A percentile compares a stretch with the other conserved stretches of the same genome.
Evolutionary conservation across 2,797 vertebrate species (phyloP).

Genomic region (Apogon talboti): DNA sequence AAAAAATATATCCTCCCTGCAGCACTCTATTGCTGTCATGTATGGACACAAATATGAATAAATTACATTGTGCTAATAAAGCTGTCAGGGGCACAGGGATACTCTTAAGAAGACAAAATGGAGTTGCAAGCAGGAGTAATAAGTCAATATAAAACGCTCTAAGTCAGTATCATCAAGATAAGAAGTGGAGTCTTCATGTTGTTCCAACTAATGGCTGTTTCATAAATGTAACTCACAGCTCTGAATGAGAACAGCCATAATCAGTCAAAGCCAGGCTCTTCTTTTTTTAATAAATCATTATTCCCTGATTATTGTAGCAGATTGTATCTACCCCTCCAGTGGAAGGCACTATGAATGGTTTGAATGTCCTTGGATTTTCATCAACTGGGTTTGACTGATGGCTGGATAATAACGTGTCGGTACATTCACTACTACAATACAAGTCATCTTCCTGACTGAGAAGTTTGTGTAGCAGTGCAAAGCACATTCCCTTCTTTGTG

Average conservation of each 20-base stretch:
- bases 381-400: slow-evolving; percentile 79
- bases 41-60: slow-evolving; percentile 7
- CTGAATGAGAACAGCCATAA: slow-evolving; percentile 55
- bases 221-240: slow-evolving; percentile 41
- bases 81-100: too few species aligned
- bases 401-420: slow-evolving; percentile 61
- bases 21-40: too few species aligned
- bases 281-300: slow-evolving; percentile 47
- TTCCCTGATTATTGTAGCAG: slow-evolving; percentile 78
- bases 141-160: slow-evolving; percentile 34
- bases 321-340: slow-evolving; percentile 78
- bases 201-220: slow-evolving; percentile 39
- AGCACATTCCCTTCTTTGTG: slow-evolving; percentile 45
- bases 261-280: slow-evolving; percentile 76
- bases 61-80: slow-evolving; percentile 11
- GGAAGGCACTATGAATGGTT: slow-evolving; percentile 86
- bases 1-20: too few species aligned
- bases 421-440: slow-evolving; percentile 40
- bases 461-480: slow-evolving; percentile 51
- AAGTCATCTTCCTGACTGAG: slow-evolving; percentile 54
- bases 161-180: slow-evolving; percentile 28
- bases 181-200: slow-evolving; percentile 29
- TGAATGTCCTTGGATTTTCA: slow-evolving; percentile 74
- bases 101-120: background rate
- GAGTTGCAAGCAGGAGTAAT: slow-evolving; percentile 28